Evolutionary conservation across 2,113 vertebrate genomes (phyloP), one percentile per base, ranked within the genome.

Genomic region (Nibea albiflora): DNA sequence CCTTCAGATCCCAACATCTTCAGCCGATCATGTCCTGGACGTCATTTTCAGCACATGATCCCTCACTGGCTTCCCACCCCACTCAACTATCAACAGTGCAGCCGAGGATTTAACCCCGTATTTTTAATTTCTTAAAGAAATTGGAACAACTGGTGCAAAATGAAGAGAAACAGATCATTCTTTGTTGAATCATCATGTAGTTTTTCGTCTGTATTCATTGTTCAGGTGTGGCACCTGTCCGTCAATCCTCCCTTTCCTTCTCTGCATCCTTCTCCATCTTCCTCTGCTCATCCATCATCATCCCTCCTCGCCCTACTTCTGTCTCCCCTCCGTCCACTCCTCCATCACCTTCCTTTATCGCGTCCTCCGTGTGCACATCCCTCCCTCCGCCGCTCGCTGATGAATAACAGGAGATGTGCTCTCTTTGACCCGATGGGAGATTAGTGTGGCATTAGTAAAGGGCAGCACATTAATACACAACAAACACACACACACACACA

Each of bases 381-480:
- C 70, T 85, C 65, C 64, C 76, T 76, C 80, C 60, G 44, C 58
- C 64, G 16, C 82, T 77, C 20, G 52, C 84, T 76, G 83, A 83
- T 88, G 88, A 90, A 84, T 79, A 92, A 93, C 94, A 91, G 93
- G 92, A 94, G 93, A 94, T 90, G 73, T 81, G 81, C 88, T 93
- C 90, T 92, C 92, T 95, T 46, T 96, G 96, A 96, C 96, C 95
- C 94, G 96, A 97, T 96, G 95, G 95, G 94, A 96, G 95, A 97
- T 96, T 95, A 96, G 93, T 85, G 84, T 96, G 96, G 96, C 96
- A 97, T 96, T 97, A 88, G 90, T 85, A 97, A 98, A 98, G 96
- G 96, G 94, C 95, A 97, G 81, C 69, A 70, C 90, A 95, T 96
- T 96, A 96, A 93, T 94, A 93, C 93, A 84, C 86, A 92, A 88